A percentile compares a stretch with the other conserved stretches of the same genome.
These are phyloP conservation scores for Plebejus melissa DNA, from an alignment of 2,888 invertebrate genomes.

Conservation along the genomic window DNA sequence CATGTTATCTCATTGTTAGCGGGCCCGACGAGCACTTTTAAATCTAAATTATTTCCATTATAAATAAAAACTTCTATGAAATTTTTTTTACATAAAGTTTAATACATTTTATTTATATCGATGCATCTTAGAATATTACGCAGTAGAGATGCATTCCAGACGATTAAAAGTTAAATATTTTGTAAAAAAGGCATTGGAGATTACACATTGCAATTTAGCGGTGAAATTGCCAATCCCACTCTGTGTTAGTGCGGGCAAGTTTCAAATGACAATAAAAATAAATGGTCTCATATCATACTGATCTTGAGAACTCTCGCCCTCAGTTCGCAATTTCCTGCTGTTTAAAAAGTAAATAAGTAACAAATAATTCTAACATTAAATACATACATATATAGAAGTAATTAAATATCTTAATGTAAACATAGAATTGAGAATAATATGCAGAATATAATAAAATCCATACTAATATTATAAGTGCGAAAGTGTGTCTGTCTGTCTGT, in stretches of 20 bases:
- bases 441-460: no score
- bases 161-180: background rate
- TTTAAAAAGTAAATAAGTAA: background rate
- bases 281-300: background rate
- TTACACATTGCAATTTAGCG: background rate
- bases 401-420: no score
- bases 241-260: background rate
- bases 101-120: background rate
- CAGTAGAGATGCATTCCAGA: background rate
- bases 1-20: no score
- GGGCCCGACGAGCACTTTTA: no score
- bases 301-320: conserved; percentile 2
- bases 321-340: background rate
- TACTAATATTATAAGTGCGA: no score
- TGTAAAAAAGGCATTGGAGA: background rate
- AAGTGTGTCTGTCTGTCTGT: no score
- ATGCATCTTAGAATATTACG: background rate
- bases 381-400: background rate
- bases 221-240: conserved; percentile 13
- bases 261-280: conserved; percentile 16
- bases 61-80: no score
- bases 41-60: no score
- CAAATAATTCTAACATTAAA: background rate
- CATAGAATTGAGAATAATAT: no score
- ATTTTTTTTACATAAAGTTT: background rate